Percentiles rank a stretch among this genome's conserved stretches.
Evolutionary conservation across 2,797 vertebrate genomes (phyloP).

Genomic region (Myotis planiceps): DNA sequence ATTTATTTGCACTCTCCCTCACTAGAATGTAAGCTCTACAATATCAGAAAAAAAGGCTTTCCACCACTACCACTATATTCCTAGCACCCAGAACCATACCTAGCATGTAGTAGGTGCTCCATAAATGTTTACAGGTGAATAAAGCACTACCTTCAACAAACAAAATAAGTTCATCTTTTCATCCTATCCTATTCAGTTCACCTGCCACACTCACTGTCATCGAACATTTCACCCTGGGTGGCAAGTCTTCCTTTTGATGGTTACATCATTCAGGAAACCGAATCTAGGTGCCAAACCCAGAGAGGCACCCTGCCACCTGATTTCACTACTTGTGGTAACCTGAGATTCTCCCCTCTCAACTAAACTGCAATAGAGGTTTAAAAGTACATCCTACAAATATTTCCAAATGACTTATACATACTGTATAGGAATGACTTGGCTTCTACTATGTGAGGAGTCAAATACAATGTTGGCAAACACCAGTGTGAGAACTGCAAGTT

Average conservation of each 20-base stretch:
- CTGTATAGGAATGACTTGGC: slow-evolving; percentile 19
- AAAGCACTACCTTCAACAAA: slow-evolving; percentile 11
- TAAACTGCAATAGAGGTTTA: slow-evolving; percentile 40
- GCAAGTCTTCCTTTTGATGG: background rate
- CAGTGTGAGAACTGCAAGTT: slow-evolving; percentile 34
- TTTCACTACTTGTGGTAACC: background rate
- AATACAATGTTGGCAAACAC: slow-evolving; percentile 22
- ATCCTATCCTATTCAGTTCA: background rate
- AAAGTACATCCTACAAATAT: slow-evolving; percentile 16
- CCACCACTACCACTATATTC: background rate
- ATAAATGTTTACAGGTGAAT: slow-evolving; percentile 30
- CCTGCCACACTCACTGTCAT: background rate
- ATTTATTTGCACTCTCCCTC: background rate
- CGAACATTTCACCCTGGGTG: background rate
- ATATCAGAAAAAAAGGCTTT: background rate
- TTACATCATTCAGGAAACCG: slow-evolving; percentile 18
- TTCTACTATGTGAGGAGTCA: slow-evolving; percentile 20
- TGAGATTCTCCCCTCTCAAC: background rate
- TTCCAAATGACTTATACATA: slow-evolving; percentile 41
- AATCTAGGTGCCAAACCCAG: background rate
- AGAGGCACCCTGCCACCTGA: background rate
- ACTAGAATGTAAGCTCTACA: background rate
- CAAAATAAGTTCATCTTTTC: background rate
- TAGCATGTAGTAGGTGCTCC: background rate
- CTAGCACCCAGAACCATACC: background rate